These are phyloP conservation scores for Ophion ventricosus DNA, from an alignment of 2,888 invertebrate species.

Conservation along the genomic window DNA sequence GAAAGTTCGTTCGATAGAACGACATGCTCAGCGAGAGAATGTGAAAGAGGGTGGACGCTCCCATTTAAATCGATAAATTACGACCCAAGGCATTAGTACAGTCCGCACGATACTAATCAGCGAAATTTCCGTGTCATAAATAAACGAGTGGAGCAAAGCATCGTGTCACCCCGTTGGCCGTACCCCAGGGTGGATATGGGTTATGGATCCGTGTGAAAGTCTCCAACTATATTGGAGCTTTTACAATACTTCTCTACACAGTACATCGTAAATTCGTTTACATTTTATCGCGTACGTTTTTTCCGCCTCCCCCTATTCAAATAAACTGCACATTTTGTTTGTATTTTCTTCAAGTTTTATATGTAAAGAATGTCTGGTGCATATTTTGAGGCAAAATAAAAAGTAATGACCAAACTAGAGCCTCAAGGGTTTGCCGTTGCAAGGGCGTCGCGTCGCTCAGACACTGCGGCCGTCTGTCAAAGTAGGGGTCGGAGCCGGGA, in stretches of 20 bases:
- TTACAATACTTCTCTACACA: not conserved
- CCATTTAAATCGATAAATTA: slow-evolving; percentile 83
- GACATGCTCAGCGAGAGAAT: slow-evolving; percentile 60
- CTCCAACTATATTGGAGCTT: not conserved
- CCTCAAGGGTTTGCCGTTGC: not conserved
- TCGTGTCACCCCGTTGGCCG: slow-evolving; percentile 70
- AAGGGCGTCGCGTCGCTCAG: not conserved
- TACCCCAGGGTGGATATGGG: slow-evolving; percentile 52
- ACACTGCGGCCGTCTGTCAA: not conserved
- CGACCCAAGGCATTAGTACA: slow-evolving; percentile 83
- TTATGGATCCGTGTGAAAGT: slow-evolving; percentile 67
- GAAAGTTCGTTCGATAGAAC: slow-evolving; percentile 52
- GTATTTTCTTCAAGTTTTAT: not conserved
- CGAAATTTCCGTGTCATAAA: slow-evolving; percentile 83
- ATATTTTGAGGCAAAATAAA: not conserved
- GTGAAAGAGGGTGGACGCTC: slow-evolving; percentile 60
- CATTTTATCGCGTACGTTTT: not conserved
- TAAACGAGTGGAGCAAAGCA: slow-evolving; percentile 79
- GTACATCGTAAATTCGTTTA: not conserved
- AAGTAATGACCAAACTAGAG: not conserved
- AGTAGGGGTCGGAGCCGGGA: not conserved
- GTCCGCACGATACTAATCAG: slow-evolving; percentile 83
- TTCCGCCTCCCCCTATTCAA: no score
- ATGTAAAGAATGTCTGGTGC: not conserved
- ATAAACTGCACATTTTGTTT: not conserved